phyloP scores from a whole-genome alignment of 1,140 invertebrate species.

The Saxidomus purpurata region DNA sequence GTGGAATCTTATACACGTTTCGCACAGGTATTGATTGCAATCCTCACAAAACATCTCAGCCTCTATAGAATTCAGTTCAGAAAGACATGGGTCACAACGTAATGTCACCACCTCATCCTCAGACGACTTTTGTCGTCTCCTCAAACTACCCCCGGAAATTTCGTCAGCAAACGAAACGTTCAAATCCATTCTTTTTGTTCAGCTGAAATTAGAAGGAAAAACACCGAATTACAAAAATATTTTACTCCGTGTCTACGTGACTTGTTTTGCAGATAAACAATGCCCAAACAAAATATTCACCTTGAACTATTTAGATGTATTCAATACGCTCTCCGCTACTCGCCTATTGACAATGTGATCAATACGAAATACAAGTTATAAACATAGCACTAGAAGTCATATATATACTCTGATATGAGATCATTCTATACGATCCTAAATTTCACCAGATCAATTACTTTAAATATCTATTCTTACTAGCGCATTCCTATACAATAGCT shows the following conservation, averaged over 20 bases:
- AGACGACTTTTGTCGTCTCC: not conserved
- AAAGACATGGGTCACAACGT: not conserved
- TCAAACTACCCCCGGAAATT: not conserved
- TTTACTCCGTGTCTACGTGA: too few species aligned
- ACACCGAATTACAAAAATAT: too few species aligned
- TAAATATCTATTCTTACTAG: too few species aligned
- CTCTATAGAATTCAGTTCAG: not conserved
- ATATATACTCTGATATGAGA: too few species aligned
- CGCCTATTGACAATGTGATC: not conserved
- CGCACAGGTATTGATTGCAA: slow-evolving; percentile 3
- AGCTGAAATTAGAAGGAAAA: not conserved
- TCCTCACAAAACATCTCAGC: not conserved
- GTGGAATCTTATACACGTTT: not conserved
- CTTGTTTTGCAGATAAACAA: too few species aligned
- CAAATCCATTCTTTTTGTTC: not conserved
- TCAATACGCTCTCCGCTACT: not conserved
- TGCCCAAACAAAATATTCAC: not conserved
- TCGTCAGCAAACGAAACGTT: not conserved
- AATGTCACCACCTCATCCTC: not conserved
- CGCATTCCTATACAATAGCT: too few species aligned
- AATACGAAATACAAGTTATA: too few species aligned
- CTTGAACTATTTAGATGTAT: not conserved
- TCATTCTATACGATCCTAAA: too few species aligned
- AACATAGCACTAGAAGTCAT: too few species aligned
- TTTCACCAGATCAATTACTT: too few species aligned